A percentile compares a stretch with the other conserved stretches of the same genome.
Evolutionary conservation across 2,888 invertebrate genomes (phyloP).

Genomic region (Belgica antarctica): DNA sequence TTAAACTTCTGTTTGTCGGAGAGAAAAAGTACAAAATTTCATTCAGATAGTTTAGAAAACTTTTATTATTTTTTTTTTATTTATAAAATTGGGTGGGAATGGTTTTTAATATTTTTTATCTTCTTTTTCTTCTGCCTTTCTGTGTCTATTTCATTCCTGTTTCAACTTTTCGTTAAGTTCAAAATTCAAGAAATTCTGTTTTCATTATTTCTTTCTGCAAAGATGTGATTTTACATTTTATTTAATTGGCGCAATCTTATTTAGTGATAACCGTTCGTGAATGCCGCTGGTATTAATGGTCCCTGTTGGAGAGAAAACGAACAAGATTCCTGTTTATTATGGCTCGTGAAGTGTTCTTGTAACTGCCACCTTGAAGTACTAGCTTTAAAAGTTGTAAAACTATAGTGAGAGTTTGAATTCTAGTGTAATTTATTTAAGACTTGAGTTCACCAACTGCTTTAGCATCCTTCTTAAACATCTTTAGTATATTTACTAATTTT

Average conservation of each 20-base stretch:
- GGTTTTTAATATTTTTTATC: slow-evolving; percentile 8
- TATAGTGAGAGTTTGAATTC: no score
- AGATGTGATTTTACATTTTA: slow-evolving; percentile 14
- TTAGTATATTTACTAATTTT: no score
- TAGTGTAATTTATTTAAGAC: no score
- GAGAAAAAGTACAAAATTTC: slow-evolving; percentile 29
- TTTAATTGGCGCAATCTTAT: slow-evolving; percentile 52
- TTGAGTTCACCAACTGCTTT: no score
- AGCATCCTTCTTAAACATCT: no score
- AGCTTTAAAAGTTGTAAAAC: no score
- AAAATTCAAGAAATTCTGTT: slow-evolving; percentile 18
- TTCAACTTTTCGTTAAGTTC: slow-evolving; percentile 4
- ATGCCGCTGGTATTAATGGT: slow-evolving; percentile 96
- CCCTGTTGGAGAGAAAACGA: slow-evolving; percentile 67
- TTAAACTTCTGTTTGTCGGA: background rate
- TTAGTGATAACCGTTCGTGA: slow-evolving; percentile 98
- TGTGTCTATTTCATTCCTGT: background rate
- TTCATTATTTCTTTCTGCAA: slow-evolving; percentile 11
- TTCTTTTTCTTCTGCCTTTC: background rate
- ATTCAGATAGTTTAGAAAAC: slow-evolving; percentile 28
- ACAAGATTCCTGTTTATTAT: slow-evolving; percentile 20
- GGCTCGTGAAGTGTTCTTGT: no score
- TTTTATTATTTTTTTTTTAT: background rate
- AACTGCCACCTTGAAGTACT: no score
- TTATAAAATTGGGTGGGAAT: slow-evolving; percentile 8